phyloP scores from a whole-genome alignment of 2,113 vertebrate genomes.

The Chaetura pelagica region DNA sequence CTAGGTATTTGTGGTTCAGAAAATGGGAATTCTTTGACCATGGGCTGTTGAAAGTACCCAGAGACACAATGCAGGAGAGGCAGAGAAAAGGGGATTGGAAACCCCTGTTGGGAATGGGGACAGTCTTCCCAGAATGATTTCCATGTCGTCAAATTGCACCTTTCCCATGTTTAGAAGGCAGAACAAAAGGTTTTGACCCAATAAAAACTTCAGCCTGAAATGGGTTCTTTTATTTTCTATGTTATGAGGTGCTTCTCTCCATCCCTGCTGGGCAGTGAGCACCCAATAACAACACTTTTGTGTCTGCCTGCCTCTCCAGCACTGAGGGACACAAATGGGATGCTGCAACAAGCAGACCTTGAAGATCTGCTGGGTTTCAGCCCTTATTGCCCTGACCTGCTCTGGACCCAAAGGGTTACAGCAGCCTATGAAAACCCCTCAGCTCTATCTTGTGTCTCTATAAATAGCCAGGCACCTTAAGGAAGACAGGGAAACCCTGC shows the following conservation, averaged over 20 bases:
- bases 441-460: neutral
- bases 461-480: neutral
- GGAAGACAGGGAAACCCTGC: neutral
- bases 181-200: neutral
- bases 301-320: neutral
- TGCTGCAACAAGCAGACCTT: neutral
- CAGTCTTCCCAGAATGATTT: neutral
- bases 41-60: neutral
- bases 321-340: neutral
- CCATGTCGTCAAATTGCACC: neutral
- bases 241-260: neutral
- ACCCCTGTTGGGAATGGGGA: neutral
- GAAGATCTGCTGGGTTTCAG: neutral
- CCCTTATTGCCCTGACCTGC: neutral
- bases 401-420: neutral
- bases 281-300: neutral
- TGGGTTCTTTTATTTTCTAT: neutral
- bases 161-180: neutral
- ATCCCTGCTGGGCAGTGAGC: neutral
- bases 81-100: neutral
- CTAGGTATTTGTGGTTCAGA: neutral
- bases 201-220: neutral
- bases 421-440: neutral
- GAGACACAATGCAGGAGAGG: neutral
- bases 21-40: conserved; percentile 7